Percentiles rank a stretch among this genome's conserved stretches.
Evolutionary conservation across 2,113 vertebrate species (phyloP).

Genomic region (Tichodroma muraria): DNA sequence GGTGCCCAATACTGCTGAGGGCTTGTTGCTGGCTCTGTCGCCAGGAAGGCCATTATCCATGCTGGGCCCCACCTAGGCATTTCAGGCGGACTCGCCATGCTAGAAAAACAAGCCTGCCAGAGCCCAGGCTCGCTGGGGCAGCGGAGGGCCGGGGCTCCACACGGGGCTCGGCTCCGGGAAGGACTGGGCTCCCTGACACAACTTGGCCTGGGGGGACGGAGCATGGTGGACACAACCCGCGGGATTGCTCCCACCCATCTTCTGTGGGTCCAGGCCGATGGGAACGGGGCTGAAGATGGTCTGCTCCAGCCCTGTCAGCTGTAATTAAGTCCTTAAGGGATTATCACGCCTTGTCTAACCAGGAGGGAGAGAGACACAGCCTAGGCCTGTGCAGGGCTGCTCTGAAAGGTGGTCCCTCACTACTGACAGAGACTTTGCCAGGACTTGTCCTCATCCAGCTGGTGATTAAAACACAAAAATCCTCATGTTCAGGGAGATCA

Average conservation of each 20-base stretch:
- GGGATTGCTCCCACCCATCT: background rate
- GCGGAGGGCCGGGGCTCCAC: background rate
- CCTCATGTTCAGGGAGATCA: too few species aligned
- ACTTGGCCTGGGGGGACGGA: fast-evolving
- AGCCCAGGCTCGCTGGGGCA: background rate
- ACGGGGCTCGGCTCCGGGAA: fast-evolving
- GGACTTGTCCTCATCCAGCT: background rate
- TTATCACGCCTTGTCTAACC: background rate
- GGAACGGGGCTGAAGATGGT: background rate
- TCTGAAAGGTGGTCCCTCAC: background rate
- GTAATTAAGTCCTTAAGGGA: background rate
- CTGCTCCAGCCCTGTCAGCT: background rate
- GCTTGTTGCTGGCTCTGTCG: background rate
- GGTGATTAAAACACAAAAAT: background rate
- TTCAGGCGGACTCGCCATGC: background rate
- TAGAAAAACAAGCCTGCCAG: slow-evolving; percentile 47
- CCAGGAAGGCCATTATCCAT: background rate
- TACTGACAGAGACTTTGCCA: background rate
- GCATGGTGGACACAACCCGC: fast-evolving
- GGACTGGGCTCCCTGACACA: fast-evolving
- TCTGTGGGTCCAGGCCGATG: background rate
- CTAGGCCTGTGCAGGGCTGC: fast-evolving
- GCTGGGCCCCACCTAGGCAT: slow-evolving; percentile 22
- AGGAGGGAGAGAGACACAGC: background rate
- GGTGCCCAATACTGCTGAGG: background rate